Conservation (phyloP, 1,140 invertebrate genomes). For the Drosophila pectinifera region DNA sequence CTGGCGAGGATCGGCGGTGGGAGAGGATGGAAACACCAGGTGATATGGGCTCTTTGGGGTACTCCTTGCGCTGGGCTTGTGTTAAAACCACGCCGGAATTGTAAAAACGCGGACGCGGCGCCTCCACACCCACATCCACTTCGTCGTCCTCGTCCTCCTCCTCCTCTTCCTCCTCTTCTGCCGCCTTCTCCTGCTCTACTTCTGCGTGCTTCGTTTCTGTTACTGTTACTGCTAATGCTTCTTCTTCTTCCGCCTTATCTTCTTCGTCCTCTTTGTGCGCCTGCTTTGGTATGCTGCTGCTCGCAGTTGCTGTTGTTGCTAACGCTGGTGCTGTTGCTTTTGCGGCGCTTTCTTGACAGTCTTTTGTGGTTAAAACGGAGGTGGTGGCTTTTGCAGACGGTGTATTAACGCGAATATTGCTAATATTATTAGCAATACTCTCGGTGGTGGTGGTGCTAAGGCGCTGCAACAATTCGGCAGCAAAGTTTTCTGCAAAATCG, state of each 20-base stretch:
- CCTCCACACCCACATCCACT: slow-evolving; percentile 61
- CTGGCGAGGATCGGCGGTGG: slow-evolving; percentile 21
- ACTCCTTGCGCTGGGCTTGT: slow-evolving; percentile 91
- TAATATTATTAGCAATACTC: slow-evolving; percentile 37
- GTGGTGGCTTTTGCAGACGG: slow-evolving; percentile 17
- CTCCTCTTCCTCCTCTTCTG: slow-evolving; percentile 7
- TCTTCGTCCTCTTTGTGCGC: slow-evolving; percentile 39
- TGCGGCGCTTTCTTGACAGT: slow-evolving; percentile 59
- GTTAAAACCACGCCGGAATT: slow-evolving; percentile 88
- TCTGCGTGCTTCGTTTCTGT: slow-evolving; percentile 10
- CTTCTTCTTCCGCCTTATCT: slow-evolving; percentile 22
- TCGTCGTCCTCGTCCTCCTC: slow-evolving; percentile 55
- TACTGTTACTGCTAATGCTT: slow-evolving; percentile 2
- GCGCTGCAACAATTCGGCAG: slow-evolving; percentile 67
- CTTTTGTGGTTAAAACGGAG: slow-evolving; percentile 66
- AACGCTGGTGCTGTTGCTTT: slow-evolving; percentile 38
- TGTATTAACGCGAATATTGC: slow-evolving; percentile 8
- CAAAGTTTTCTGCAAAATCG: slow-evolving; percentile 64
- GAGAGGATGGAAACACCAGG: slow-evolving; percentile 1
- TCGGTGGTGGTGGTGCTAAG: slow-evolving; percentile 40
- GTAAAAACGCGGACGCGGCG: slow-evolving; percentile 88
- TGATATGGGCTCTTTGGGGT: slow-evolving; percentile 84
- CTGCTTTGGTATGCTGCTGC: slow-evolving; percentile 66
- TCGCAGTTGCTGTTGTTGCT: slow-evolving; percentile 24
- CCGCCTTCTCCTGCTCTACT: not conserved